Evolutionary conservation across 2,888 invertebrate species (phyloP), one percentile per base, ranked within the genome.

Genomic region (Tolmerus cingulatus): DNA sequence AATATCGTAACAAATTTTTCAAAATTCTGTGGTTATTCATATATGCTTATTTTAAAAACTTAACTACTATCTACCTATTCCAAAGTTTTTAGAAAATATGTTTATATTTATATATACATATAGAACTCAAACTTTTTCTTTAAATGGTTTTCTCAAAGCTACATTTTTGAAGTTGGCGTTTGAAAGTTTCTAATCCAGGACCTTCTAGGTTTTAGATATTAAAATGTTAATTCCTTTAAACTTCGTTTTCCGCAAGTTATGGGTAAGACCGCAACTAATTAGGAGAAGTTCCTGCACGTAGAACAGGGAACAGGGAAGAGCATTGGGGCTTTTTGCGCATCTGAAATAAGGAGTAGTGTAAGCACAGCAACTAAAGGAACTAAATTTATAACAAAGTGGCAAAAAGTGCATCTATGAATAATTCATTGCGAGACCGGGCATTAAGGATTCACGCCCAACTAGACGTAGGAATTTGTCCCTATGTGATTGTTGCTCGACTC

Each of bases 371-470:
- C 40, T 37, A 40, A 14, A 76, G 37, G 40, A 40, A 9, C 34
- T n/a, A 34, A 34, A 76, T 27, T 74, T 76, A 37, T 76, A 76
- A 76, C 34, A 40, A n/a, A 40, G n/a, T 76, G 37, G 76, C 40
- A 81, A 81, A 51, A 81, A 81, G 30, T 27, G 46, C 81, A 81
- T 81, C 81, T 81, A 81, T 81, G 81, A 81, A 81, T 81, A 81
- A 81, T 81, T 81, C 81, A 81, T 51, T 46, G 30, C 34, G 51
- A 55, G 81, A 51, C 30, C 81, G 51, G 81, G 34, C 51, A 81
- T 81, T 81, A 81, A 81, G 81, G 55, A 81, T 81, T 81, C 81
- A 51, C 81, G 55, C 81, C 81, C 81, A 81, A 51, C 81, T 81
- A 81, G 81, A 46, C 51, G 46, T 81, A 23, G 66, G 16, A n/a